These are phyloP conservation scores for Anser brachyrhynchus DNA, from an alignment of 2,113 vertebrate genomes.

Conservation along the genomic window DNA sequence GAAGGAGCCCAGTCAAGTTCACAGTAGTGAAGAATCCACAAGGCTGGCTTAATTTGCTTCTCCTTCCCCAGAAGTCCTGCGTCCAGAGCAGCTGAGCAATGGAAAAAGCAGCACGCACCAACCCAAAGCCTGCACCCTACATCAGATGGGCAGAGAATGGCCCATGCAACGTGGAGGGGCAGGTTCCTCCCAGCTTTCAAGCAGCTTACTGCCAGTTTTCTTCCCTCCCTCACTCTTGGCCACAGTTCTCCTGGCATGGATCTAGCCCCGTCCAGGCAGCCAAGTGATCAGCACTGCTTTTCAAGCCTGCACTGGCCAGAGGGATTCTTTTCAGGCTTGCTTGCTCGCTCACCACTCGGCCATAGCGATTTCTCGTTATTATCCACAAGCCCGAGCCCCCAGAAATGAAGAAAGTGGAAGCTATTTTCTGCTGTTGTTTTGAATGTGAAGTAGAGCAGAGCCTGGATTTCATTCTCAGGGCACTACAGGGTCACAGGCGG, in stretches of 20 bases:
- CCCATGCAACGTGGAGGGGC: background rate
- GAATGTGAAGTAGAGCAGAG: constrained; percentile 21
- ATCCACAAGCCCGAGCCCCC: rapidly evolving
- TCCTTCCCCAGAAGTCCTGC: background rate
- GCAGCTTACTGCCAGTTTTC: background rate
- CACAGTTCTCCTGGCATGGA: background rate
- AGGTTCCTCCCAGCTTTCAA: background rate
- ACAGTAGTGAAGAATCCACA: background rate
- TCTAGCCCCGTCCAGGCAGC: background rate
- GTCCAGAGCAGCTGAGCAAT: background rate
- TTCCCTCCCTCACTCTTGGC: background rate
- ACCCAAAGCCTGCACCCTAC: background rate
- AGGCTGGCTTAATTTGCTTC: background rate
- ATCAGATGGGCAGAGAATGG: background rate
- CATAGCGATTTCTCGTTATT: background rate
- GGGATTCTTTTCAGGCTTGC: background rate
- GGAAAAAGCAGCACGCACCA: background rate
- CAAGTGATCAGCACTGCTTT: background rate
- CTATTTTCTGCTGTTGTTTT: constrained; percentile 57
- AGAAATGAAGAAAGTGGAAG: constrained; percentile 22
- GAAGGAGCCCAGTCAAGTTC: background rate
- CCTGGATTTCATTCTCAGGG: constrained; percentile 32
- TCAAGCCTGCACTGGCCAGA: background rate
- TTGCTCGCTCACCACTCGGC: rapidly evolving
- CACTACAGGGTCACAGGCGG: background rate